A percentile compares a stretch with the other conserved stretches of the same genome.
Conservation (phyloP, 2,797 vertebrate genomes). For the Lacerta agilis region DNA sequence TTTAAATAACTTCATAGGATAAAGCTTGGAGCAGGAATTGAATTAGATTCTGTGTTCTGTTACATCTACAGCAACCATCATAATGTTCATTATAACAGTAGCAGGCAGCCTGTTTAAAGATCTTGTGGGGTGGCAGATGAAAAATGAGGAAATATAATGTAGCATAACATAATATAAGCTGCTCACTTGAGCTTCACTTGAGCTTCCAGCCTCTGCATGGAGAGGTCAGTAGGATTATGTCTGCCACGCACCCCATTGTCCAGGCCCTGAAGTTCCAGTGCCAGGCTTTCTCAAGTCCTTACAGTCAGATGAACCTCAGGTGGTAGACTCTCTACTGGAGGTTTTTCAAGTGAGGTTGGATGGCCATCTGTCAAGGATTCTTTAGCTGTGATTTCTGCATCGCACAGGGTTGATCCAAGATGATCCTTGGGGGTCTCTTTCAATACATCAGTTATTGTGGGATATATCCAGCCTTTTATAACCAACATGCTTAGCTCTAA, state of each 20-base stretch:
- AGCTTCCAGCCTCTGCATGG: background rate
- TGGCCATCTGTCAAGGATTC: too few species aligned
- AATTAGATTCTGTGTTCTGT: slow-evolving; percentile 51
- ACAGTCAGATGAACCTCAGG: too few species aligned
- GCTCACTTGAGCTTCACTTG: background rate
- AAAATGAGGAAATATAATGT: background rate
- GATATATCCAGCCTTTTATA: too few species aligned
- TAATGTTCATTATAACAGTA: slow-evolving; percentile 28
- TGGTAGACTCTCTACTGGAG: too few species aligned
- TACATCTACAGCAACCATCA: slow-evolving; percentile 32
- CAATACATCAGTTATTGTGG: too few species aligned
- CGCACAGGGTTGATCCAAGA: too few species aligned
- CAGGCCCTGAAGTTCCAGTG: too few species aligned
- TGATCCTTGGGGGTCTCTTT: too few species aligned
- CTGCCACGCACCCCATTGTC: background rate
- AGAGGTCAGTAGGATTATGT: background rate
- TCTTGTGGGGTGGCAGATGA: background rate
- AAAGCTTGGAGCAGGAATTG: slow-evolving; percentile 41
- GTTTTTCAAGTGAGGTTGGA: too few species aligned
- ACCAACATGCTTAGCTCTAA: too few species aligned
- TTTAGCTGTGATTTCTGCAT: too few species aligned
- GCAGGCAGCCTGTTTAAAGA: slow-evolving; percentile 13
- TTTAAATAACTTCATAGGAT: slow-evolving; percentile 43
- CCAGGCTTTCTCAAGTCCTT: too few species aligned
- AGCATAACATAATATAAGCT: background rate